Evolutionary conservation across 1,140 invertebrate species (phyloP).

Genomic region (Matsumurasca onukii): DNA sequence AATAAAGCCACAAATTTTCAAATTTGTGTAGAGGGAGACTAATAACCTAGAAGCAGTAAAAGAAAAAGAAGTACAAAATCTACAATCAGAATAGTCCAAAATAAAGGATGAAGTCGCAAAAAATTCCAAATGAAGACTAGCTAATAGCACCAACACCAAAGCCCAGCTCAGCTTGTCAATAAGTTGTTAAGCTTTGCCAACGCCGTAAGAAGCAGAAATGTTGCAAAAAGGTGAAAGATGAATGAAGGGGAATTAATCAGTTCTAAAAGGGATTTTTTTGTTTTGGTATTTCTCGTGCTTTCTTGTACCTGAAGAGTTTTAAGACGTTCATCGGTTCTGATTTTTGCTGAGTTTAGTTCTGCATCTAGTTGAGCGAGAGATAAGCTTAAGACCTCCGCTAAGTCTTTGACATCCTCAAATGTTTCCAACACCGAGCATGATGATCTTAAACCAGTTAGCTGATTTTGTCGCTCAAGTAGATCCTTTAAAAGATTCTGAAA

Average conservation of each 20-base stretch:
- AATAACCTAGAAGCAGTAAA: conserved; percentile 10
- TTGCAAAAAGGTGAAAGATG: conserved; percentile 28
- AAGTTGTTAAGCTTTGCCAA: conserved; percentile 26
- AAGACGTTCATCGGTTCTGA: background rate
- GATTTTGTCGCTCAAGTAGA: conserved; percentile 12
- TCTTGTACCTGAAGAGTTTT: conserved; percentile 27
- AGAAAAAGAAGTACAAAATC: background rate
- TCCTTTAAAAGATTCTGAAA: conserved; percentile 19
- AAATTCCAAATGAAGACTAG: conserved; percentile 14
- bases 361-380: background rate
- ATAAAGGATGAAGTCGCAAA: background rate
- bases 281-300: conserved; percentile 1
- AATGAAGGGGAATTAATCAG: conserved; percentile 14
- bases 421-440: conserved; percentile 5
- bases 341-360: conserved; percentile 10
- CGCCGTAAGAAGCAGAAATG: conserved; percentile 22
- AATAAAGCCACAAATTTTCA: conserved; percentile 11
- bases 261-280: conserved; percentile 13
- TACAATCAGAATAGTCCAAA: conserved; percentile 1
- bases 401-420: conserved; percentile 13
- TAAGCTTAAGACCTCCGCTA: background rate
- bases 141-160: conserved; percentile 15
- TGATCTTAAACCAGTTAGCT: conserved; percentile 5
- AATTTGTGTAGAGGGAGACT: conserved; percentile 10
- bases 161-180: conserved; percentile 20